These are phyloP conservation scores for Adelosebastes latens DNA, from an alignment of 2,797 vertebrate species.

Conservation along the genomic window DNA sequence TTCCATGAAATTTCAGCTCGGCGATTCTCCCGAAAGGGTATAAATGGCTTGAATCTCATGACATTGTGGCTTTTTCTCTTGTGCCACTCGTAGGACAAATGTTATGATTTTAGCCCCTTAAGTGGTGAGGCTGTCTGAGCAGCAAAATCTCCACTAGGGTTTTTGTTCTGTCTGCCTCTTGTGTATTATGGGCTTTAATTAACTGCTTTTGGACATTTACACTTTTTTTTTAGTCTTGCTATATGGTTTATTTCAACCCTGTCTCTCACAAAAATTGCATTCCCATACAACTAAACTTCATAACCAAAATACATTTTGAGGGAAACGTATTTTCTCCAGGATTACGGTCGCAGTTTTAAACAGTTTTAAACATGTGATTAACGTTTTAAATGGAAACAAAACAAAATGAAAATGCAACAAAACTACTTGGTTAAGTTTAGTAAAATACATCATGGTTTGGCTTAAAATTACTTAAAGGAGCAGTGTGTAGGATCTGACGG, in stretches of 20 bases:
- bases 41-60: constrained; percentile 1
- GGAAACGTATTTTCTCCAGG: too few species aligned
- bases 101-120: not conserved
- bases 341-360: too few species aligned
- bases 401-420: too few species aligned
- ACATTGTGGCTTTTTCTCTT: constrained; percentile 21
- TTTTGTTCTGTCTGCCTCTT: not conserved
- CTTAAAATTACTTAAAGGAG: too few species aligned
- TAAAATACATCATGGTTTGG: too few species aligned
- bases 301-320: too few species aligned
- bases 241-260: not conserved
- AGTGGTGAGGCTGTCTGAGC: not conserved
- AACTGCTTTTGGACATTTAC: not conserved
- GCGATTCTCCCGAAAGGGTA: not conserved
- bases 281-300: too few species aligned
- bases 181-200: not conserved
- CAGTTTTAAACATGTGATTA: too few species aligned
- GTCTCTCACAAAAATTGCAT: too few species aligned
- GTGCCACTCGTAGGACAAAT: not conserved
- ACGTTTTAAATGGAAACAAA: too few species aligned
- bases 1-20: not conserved
- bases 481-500: too few species aligned
- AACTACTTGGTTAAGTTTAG: too few species aligned
- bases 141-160: not conserved
- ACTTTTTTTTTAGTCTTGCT: not conserved